A percentile compares a stretch with the other conserved stretches of the same genome.
These are phyloP conservation scores for Rousettus leschenaultii DNA, from an alignment of 2,113 vertebrate genomes.

Conservation along the genomic window DNA sequence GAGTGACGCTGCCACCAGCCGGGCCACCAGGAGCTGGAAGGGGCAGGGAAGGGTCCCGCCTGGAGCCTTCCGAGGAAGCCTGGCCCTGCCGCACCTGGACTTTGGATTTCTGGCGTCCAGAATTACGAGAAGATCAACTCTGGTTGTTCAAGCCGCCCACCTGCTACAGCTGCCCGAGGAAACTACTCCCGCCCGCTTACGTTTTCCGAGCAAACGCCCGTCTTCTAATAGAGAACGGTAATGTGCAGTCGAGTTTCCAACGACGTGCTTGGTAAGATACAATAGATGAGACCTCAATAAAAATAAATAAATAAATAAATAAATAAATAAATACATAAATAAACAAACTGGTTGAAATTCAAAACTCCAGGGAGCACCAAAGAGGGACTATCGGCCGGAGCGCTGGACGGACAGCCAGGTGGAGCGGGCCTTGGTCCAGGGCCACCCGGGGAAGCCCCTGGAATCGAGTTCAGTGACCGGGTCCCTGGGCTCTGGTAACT, in stretches of 20 bases:
- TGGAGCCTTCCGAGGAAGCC: neutral
- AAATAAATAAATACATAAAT: too few species aligned
- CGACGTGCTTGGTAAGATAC: neutral
- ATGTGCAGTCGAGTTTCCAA: neutral
- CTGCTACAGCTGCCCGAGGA: neutral
- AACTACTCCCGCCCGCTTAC: neutral
- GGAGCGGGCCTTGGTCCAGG: too few species aligned
- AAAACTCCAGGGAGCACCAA: neutral
- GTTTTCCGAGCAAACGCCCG: too few species aligned
- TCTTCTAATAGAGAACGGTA: too few species aligned
- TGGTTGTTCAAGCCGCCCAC: neutral
- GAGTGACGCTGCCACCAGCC: rapidly evolving
- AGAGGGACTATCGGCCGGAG: rapidly evolving
- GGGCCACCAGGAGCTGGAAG: neutral
- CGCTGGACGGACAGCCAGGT: neutral
- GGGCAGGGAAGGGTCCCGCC: neutral
- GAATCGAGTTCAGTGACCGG: neutral
- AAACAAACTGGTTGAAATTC: neutral
- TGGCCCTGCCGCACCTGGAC: neutral
- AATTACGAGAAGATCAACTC: neutral
- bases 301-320: too few species aligned
- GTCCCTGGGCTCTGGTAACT: neutral
- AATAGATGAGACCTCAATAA: neutral
- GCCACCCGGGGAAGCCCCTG: rapidly evolving
- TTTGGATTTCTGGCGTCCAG: neutral